phyloP scores from a whole-genome alignment of 2,888 invertebrate genomes.

The Dicyrtomina minuta region DNA sequence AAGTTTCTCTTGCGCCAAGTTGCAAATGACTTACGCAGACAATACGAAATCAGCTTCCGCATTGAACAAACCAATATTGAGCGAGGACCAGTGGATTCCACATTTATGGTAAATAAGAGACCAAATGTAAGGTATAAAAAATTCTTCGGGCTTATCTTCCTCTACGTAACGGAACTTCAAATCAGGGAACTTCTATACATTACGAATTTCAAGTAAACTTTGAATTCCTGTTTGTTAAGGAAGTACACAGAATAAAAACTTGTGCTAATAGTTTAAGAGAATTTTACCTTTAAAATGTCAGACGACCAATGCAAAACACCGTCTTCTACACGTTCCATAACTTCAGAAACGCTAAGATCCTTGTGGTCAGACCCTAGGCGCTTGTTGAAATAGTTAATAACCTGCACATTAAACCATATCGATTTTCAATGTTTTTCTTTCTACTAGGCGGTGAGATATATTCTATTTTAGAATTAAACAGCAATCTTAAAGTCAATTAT shows the following conservation, averaged over 20 bases:
- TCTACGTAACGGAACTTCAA: constrained; percentile 98
- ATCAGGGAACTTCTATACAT: constrained; percentile 99
- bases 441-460: too few relatives aligned
- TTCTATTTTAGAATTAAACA: too few relatives aligned
- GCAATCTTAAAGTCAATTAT: too few relatives aligned
- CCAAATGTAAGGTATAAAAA: constrained; percentile 92
- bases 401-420: too few relatives aligned
- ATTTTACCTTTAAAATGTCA: constrained; percentile 80
- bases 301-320: constrained; percentile 92
- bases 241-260: constrained; percentile 25
- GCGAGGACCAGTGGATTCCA: constrained; percentile 61
- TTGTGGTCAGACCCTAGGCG: constrained; percentile 64
- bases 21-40: too few relatives aligned
- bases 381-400: constrained; percentile 70
- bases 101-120: constrained; percentile 70
- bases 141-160: constrained; percentile 87
- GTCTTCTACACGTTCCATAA: constrained; percentile 82
- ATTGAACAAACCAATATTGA: constrained; percentile 56
- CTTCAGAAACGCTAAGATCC: constrained; percentile 81
- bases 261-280: neutral
- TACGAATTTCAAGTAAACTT: too few relatives aligned
- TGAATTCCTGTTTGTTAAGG: too few relatives aligned
- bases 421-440: too few relatives aligned
- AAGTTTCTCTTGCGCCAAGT: too few relatives aligned
- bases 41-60: too few relatives aligned